These are phyloP conservation scores for Proisotoma minuta DNA, from an alignment of 2,888 invertebrate genomes.

Conservation along the genomic window DNA sequence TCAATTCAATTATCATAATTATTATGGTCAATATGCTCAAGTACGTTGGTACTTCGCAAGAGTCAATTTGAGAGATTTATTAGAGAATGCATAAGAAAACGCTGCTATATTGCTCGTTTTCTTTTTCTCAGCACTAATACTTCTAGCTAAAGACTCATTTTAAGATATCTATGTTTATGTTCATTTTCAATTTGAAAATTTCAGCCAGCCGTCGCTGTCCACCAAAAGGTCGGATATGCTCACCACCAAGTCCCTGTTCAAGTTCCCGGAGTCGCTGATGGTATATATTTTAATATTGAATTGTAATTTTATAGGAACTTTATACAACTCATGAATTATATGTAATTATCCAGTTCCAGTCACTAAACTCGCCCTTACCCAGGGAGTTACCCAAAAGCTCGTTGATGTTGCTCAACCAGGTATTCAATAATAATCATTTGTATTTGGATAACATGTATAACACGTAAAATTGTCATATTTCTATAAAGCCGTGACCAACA, in stretches of 20 bases:
- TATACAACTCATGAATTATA: neutral
- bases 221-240: constrained; percentile 46
- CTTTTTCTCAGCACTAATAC: too few species aligned
- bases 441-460: neutral
- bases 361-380: constrained; percentile 55
- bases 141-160: too few species aligned
- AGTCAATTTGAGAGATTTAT: too few species aligned
- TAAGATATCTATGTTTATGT: too few species aligned
- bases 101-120: too few species aligned
- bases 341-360: constrained; percentile 50
- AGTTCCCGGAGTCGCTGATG: constrained; percentile 52
- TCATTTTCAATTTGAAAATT: too few species aligned
- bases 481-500: constrained; percentile 57
- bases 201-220: constrained; percentile 40
- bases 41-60: too few species aligned
- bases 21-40: too few species aligned
- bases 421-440: neutral
- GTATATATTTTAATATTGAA: too few species aligned
- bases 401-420: constrained; percentile 60
- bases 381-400: constrained; percentile 56
- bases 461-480: neutral
- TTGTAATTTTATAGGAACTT: neutral
- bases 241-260: constrained; percentile 44
- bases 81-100: too few species aligned
- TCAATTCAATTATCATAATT: too few species aligned